Base-by-base conservation (phyloP, 2,797 vertebrate species). In the Columba guinea region DNA sequence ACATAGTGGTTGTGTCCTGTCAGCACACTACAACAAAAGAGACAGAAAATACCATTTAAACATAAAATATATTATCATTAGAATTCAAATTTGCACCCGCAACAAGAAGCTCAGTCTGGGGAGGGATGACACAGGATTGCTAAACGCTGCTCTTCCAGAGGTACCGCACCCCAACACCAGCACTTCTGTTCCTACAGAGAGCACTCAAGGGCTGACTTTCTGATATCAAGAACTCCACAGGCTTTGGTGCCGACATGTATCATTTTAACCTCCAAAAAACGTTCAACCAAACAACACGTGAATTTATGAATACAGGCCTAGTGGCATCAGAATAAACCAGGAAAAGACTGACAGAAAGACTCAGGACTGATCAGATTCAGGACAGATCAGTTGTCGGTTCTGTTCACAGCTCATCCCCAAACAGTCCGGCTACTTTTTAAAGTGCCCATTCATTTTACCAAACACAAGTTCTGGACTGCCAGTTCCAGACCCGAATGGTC, bases 401-500 rank as follows among this genome's bases (percentile, higher is more conserved):
- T 30, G 13, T 4, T 37, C 24, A 10, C 2, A 46, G 16, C 12
- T 51, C 2, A 0, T 7, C 15, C 67, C 48, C 32, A 30, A 23
- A 13, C 9, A 0, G 2, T 1, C 5, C 7, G 2, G 11, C 37
- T 51, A 28, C 34, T 51, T 49, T 24, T 32, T 10, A 63, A 60
- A 81, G 41, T 18, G 26, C 21, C 11, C 26, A 1, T 2, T 48
- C 14, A 13, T 5, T 62, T 98, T 97, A 99, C 99, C 99, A 99
- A 78, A 99, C 99, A 56, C 99, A 99, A 41, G 99, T 99, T 91
- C 99, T 98, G 56, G 99, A 99, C 95, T 99, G 99, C 99, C 99
- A 99, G 96, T 99, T 99, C 99, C 99, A 99, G 92, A 99, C 99
- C 5, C 99, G 99, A 87, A 99, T 99, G 48, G 99, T 99, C 96